phyloP scores from a whole-genome alignment of 64 coral and sea anemone species.

The Montipora cactus region DNA sequence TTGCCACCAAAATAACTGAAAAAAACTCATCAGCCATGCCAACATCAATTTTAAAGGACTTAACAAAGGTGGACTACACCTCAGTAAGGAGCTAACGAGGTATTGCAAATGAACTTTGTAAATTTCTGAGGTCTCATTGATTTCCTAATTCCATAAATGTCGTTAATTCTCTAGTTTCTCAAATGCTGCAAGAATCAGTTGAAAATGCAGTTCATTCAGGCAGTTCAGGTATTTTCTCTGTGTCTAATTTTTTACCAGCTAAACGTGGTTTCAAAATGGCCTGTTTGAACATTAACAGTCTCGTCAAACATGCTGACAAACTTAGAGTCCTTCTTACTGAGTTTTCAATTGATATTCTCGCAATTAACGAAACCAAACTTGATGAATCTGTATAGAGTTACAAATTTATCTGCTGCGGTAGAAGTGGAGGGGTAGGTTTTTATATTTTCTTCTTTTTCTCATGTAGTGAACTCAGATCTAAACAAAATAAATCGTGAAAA shows the following conservation, averaged over 20 bases:
- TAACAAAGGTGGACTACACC: not conserved
- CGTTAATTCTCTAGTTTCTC: not conserved
- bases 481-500: no score
- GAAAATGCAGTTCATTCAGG: not conserved
- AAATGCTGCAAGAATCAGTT: not conserved
- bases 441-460: no score
- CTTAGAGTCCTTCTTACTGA: conserved; percentile 36
- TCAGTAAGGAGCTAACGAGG: not conserved
- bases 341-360: conserved; percentile 61
- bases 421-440: no score
- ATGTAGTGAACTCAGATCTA: no score
- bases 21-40: not conserved
- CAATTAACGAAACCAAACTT: conserved; percentile 16
- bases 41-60: not conserved
- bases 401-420: no score
- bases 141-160: no score
- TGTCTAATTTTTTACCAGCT: conserved; percentile 40
- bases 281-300: no score
- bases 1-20: conserved; percentile 7
- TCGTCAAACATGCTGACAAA: no score
- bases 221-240: not conserved
- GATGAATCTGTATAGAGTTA: not conserved
- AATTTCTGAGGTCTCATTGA: no score
- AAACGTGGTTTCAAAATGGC: conserved; percentile 39
- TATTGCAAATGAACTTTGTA: no score